These are phyloP conservation scores for Stichodactyla helianthus DNA, from an alignment of 64 coral and sea anemone genomes.

Conservation along the genomic window DNA sequence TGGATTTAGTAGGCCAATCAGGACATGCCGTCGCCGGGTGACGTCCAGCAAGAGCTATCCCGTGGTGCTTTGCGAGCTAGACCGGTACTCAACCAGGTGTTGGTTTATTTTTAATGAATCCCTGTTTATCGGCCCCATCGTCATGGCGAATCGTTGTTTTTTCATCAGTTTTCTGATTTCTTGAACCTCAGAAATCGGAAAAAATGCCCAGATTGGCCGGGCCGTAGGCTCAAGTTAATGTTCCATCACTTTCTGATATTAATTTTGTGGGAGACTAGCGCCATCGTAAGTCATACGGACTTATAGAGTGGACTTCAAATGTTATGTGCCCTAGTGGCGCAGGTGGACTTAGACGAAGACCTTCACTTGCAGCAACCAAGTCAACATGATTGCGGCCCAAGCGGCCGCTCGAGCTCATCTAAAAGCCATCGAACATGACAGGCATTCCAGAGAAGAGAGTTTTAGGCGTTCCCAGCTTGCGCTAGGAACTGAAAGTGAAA, in stretches of 20 bases:
- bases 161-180: conserved; percentile 93
- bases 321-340: conserved; percentile 90
- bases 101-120: conserved; percentile 91
- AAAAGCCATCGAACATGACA: conserved; percentile 55
- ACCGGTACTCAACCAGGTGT: conserved; percentile 72
- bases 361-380: conserved; percentile 74
- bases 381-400: conserved; percentile 87
- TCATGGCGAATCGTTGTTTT: conserved; percentile 99
- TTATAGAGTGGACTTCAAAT: conserved; percentile 94
- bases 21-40: not conserved
- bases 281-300: conserved; percentile 35
- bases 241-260: conserved; percentile 30
- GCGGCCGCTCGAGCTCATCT: conserved; percentile 79
- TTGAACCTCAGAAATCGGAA: conserved; percentile 41
- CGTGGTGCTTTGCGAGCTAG: conserved; percentile 35
- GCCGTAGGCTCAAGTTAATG: conserved; percentile 26
- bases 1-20: conserved; percentile 34
- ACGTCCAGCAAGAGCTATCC: conserved; percentile 47
- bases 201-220: conserved; percentile 43
- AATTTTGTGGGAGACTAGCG: conserved; percentile 40
- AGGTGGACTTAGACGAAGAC: conserved; percentile 82
- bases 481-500: conserved; percentile 34
- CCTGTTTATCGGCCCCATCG: conserved; percentile 94
- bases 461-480: conserved; percentile 61
- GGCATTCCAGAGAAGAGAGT: conserved; percentile 60